A percentile compares a stretch with the other conserved stretches of the same genome.
phyloP scores from a whole-genome alignment of 2,113 vertebrate genomes.

The Zonotrichia leucophrys region DNA sequence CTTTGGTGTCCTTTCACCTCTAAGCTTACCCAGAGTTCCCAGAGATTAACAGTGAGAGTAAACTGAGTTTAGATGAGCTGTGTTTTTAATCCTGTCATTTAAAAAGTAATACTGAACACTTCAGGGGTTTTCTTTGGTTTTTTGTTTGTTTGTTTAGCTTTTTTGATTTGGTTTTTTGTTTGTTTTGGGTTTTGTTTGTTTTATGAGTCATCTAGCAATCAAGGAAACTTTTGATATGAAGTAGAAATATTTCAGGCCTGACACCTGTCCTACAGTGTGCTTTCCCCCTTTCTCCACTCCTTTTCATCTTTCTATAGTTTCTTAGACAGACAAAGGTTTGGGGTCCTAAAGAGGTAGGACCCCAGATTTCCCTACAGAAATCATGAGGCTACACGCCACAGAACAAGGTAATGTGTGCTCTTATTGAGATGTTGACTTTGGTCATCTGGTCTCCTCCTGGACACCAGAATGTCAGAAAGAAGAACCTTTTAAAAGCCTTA shows the following conservation, averaged over 20 bases:
- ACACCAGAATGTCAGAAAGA: neutral
- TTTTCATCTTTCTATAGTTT: neutral
- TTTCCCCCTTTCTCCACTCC: neutral
- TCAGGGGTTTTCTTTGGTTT: neutral
- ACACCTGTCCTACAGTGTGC: neutral
- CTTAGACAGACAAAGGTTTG: neutral
- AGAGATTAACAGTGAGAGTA: neutral
- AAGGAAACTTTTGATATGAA: neutral
- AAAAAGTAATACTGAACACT: neutral
- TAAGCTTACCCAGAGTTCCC: neutral
- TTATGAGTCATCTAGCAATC: neutral
- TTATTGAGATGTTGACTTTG: neutral
- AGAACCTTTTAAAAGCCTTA: neutral
- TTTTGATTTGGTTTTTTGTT: neutral
- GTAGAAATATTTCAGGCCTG: neutral
- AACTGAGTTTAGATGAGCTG: neutral
- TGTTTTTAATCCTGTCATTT: neutral
- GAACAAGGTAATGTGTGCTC: neutral
- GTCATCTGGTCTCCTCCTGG: neutral
- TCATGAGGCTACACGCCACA: neutral
- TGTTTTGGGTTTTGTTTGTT: neutral
- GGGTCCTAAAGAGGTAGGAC: neutral
- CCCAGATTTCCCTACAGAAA: neutral
- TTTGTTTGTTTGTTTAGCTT: neutral
- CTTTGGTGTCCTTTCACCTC: slow-evolving; percentile 27